phyloP scores from a whole-genome alignment of 2,888 invertebrate species.

The Microctonus hyperodae region DNA sequence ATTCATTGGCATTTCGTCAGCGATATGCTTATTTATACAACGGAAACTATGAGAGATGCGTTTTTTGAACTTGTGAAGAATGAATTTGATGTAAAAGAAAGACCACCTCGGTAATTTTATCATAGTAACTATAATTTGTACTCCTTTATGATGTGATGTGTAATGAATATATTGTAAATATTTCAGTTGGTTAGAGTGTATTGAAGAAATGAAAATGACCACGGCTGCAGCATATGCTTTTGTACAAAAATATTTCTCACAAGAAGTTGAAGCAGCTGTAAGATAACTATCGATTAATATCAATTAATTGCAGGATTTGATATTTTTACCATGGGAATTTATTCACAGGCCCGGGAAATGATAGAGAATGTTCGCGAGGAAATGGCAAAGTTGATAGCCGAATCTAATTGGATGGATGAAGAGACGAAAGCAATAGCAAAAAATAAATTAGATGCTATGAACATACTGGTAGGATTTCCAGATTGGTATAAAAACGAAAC shows the following conservation, averaged over 20 bases:
- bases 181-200: conserved; percentile 3
- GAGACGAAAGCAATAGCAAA: conserved; percentile 65
- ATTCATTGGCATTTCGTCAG: conserved; percentile 41
- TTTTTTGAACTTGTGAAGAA: conserved; percentile 25
- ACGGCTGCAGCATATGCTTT: background rate
- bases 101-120: conserved; percentile 29
- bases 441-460: conserved; percentile 65
- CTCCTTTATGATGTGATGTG: no score
- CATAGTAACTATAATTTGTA: background rate
- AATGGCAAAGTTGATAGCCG: conserved; percentile 64
- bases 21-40: conserved; percentile 34
- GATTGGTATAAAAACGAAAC: conserved; percentile 65
- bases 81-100: conserved; percentile 30
- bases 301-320: background rate
- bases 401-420: conserved; percentile 68
- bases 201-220: background rate
- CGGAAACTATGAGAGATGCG: conserved; percentile 27
- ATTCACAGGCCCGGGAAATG: conserved; percentile 62
- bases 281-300: background rate
- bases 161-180: no score
- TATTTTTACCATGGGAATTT: background rate
- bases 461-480: conserved; percentile 67
- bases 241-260: background rate
- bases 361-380: conserved; percentile 65
- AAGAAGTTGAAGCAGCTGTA: conserved; percentile 20